Percentiles rank a stretch among this genome's conserved stretches.
These are phyloP conservation scores for Sphyrna mokarran DNA, from an alignment of 2,113 vertebrate species.

Conservation along the genomic window DNA sequence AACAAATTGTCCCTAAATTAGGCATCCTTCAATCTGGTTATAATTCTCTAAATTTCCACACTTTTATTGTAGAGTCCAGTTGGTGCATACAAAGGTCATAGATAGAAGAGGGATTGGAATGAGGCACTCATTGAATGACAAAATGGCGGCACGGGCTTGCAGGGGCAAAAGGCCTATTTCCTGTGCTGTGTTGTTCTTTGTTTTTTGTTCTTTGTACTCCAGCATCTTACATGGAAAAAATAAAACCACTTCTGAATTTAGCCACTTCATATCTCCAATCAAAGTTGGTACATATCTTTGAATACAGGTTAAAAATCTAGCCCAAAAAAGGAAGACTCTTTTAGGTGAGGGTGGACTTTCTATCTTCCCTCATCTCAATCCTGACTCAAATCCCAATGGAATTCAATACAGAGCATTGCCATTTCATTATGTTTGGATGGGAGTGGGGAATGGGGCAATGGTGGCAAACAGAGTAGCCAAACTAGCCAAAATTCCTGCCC, in stretches of 20 bases:
- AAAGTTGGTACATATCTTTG: not conserved
- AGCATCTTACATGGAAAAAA: not conserved
- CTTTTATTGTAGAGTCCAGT: too few species aligned
- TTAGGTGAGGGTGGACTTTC: not conserved
- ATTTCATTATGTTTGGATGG: not conserved
- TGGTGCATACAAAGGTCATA: too few species aligned
- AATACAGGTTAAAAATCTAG: not conserved
- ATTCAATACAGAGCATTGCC: not conserved
- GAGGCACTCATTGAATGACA: too few species aligned
- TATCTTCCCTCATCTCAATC: not conserved
- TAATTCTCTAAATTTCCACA: too few species aligned
- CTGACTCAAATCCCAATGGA: not conserved
- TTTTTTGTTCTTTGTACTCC: too few species aligned
- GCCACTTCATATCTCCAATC: not conserved
- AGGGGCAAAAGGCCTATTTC: too few species aligned
- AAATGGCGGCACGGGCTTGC: too few species aligned
- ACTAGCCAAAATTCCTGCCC: not conserved
- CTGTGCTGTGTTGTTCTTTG: too few species aligned
- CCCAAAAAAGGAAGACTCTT: not conserved
- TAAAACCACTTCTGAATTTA: not conserved
- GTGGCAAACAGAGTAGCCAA: not conserved
- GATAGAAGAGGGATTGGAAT: too few species aligned
- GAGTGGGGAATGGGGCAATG: not conserved
- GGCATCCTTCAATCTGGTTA: too few species aligned
- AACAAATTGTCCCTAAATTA: too few species aligned